Evolutionary conservation across 1,140 invertebrate genomes (phyloP).

Genomic region (Globodera ellingtonae): DNA sequence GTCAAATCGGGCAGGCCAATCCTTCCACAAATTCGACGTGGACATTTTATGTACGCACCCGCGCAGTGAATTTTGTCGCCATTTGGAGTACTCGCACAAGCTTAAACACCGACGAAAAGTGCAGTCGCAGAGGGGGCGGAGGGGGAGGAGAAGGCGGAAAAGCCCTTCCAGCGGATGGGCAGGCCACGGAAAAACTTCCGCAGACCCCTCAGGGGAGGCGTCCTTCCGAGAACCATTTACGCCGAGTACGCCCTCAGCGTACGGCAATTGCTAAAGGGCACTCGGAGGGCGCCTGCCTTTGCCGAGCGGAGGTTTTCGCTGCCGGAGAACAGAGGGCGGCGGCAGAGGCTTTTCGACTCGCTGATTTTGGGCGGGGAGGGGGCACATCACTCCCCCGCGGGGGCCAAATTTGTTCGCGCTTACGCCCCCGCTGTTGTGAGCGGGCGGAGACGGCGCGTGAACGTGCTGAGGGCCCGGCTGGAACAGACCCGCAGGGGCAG

Average conservation of each 20-base stretch:
- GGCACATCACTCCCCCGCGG: neutral
- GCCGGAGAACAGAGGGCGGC: neutral
- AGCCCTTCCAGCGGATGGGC: neutral
- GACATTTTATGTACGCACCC: conserved; percentile 60
- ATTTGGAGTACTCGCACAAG: conserved; percentile 55
- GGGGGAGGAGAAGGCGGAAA: neutral
- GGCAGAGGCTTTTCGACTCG: conserved; percentile 1
- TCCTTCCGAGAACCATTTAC: neutral
- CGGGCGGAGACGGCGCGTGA: neutral
- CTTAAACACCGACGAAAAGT: conserved; percentile 16
- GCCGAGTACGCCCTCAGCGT: conserved; percentile 6
- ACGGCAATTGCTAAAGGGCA: neutral
- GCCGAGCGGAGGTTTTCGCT: neutral
- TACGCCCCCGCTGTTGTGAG: neutral
- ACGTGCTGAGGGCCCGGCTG: neutral
- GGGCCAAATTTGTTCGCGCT: neutral
- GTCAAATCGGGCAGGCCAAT: conserved; percentile 59
- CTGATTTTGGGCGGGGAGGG: neutral
- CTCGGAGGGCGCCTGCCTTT: neutral
- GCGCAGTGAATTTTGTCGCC: conserved; percentile 52
- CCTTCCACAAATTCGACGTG: conserved; percentile 55
- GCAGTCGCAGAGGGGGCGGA: neutral
- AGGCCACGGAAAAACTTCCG: neutral
- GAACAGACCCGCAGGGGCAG: neutral
- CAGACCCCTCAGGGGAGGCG: neutral